Percentiles rank a stretch among this genome's conserved stretches.
Evolutionary conservation across 2,797 vertebrate genomes (phyloP).

Genomic region (Oreochromis grahami): DNA sequence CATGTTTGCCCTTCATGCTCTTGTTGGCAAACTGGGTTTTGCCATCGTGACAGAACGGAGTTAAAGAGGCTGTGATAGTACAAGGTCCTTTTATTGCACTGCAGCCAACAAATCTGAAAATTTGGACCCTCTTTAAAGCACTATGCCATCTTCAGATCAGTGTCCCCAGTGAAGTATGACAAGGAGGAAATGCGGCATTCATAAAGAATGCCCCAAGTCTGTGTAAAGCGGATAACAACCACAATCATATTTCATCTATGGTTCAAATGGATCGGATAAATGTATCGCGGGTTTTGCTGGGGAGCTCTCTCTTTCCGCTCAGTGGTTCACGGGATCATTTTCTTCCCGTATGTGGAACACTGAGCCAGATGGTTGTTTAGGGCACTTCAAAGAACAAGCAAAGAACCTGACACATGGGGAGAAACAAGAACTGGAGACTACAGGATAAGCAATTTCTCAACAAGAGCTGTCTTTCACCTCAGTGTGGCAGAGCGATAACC

Average conservation of each 20-base stretch:
- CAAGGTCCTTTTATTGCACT: neutral
- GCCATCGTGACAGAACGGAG: neutral
- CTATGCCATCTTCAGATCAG: constrained; percentile 11
- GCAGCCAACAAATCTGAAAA: constrained; percentile 17
- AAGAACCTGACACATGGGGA: constrained; percentile 20
- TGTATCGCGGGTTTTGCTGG: neutral
- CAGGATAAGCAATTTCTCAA: constrained; percentile 32
- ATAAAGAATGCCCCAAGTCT: neutral
- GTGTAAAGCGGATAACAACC: neutral
- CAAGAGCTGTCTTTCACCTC: constrained; percentile 20
- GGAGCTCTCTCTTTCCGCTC: neutral
- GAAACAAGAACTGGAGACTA: constrained; percentile 14
- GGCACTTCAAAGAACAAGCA: constrained; percentile 2
- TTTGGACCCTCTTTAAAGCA: neutral
- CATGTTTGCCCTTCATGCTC: neutral
- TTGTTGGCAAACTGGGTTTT: neutral
- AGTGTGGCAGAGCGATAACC: constrained; percentile 20
- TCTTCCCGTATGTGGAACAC: constrained; percentile 1
- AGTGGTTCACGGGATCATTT: neutral
- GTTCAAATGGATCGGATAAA: neutral
- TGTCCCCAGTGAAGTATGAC: neutral
- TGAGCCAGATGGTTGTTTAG: constrained; percentile 22
- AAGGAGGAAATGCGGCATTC: constrained; percentile 13
- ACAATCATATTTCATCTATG: neutral
- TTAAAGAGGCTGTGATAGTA: neutral